Percentiles rank a stretch among this genome's conserved stretches.
Evolutionary conservation across 2,797 vertebrate genomes (phyloP).

Genomic region (Anabas testudineus): DNA sequence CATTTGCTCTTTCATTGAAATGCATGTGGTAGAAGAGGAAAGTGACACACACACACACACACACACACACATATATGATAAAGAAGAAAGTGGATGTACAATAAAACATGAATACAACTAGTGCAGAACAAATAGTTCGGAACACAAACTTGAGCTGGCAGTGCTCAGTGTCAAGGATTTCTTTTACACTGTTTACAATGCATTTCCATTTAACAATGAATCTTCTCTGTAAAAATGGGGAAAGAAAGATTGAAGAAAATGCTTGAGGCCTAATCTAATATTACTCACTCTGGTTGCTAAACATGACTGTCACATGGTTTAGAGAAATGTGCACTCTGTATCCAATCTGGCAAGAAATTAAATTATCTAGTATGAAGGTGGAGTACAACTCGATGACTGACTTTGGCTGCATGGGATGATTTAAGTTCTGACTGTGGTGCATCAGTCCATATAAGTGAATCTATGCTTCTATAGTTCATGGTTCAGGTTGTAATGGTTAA

Average conservation of each 20-base stretch:
- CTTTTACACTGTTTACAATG: not conserved
- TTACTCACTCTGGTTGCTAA: conserved; percentile 13
- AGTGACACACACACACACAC: too few species aligned
- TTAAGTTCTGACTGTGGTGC: conserved; percentile 23
- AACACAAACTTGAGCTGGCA: not conserved
- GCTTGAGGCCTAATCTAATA: conserved; percentile 52
- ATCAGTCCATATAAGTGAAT: not conserved
- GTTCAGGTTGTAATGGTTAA: not conserved
- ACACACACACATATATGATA: too few species aligned
- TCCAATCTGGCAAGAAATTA: conserved; percentile 35
- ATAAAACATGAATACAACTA: not conserved
- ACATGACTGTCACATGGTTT: conserved; percentile 70
- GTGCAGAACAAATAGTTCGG: not conserved
- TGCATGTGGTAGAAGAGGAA: not conserved
- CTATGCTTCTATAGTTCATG: not conserved
- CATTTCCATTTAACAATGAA: conserved; percentile 39
- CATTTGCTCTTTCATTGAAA: not conserved
- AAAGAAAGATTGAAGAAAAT: not conserved
- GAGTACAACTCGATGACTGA: conserved; percentile 27
- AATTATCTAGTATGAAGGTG: conserved; percentile 56
- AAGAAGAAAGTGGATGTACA: not conserved
- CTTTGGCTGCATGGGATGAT: conserved; percentile 23
- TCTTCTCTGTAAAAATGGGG: conserved; percentile 15
- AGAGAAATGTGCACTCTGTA: conserved; percentile 6
- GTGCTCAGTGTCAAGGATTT: not conserved